These are phyloP conservation scores for Drosophila prolongata DNA, from an alignment of 2,888 invertebrate genomes.

Conservation along the genomic window DNA sequence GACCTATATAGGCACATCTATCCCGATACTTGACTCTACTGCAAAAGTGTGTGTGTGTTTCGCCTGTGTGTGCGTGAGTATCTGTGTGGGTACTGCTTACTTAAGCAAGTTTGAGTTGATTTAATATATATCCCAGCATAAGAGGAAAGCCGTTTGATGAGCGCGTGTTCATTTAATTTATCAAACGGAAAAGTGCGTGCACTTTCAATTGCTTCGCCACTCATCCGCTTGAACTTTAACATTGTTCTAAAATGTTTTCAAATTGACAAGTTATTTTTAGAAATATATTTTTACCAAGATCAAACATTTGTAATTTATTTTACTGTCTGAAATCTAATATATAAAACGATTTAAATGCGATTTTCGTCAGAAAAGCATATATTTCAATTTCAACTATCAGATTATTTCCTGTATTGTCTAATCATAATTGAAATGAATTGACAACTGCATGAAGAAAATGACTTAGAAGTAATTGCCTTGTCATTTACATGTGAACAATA, in stretches of 20 bases:
- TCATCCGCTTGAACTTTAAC: neutral
- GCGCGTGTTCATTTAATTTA: conserved; percentile 54
- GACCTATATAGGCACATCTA: conserved; percentile 56
- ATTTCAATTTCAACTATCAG: neutral
- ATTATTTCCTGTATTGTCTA: neutral
- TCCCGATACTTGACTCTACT: neutral
- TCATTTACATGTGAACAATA: conserved; percentile 2
- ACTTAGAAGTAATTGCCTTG: neutral
- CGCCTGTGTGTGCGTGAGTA: conserved; percentile 7
- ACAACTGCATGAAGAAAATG: neutral
- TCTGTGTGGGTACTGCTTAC: conserved; percentile 31
- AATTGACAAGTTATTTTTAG: conserved; percentile 12
- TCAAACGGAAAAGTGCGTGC: conserved; percentile 43
- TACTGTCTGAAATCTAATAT: too few relatives aligned
- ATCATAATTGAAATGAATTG: neutral
- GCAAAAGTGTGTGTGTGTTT: too few relatives aligned
- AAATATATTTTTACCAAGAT: conserved; percentile 1
- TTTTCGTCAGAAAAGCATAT: neutral
- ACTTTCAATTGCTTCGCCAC: conserved; percentile 3
- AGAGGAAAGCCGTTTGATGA: conserved; percentile 38
- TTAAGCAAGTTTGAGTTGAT: conserved; percentile 46
- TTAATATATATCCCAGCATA: conserved; percentile 35
- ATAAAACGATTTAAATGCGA: too few relatives aligned
- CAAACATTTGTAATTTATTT: neutral
- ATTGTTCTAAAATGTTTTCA: neutral